phyloP scores from a whole-genome alignment of 2,797 vertebrate species.

The Perodicticus potto region DNA sequence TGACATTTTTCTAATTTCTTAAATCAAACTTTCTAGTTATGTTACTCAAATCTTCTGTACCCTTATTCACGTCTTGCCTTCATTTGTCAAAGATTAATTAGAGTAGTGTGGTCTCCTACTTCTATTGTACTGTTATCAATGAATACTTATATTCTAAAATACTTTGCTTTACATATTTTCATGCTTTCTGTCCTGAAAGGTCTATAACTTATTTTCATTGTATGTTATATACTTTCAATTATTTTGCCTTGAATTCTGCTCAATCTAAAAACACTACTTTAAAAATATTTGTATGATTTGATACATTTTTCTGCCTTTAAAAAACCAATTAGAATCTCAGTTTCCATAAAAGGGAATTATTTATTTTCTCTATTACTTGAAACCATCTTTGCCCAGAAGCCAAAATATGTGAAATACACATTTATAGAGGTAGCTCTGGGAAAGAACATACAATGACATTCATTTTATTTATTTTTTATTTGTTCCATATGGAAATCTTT shows the following conservation, averaged over 20 bases:
- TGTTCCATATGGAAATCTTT: not conserved
- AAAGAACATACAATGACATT: not conserved
- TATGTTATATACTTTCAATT: not conserved
- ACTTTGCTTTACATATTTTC: not conserved
- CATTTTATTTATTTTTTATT: not conserved
- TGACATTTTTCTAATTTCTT: not conserved
- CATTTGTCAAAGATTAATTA: not conserved
- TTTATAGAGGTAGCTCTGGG: not conserved
- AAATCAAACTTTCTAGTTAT: not conserved
- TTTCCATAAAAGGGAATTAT: not conserved
- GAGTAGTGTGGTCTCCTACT: not conserved
- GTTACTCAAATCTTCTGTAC: not conserved
- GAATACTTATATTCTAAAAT: not conserved
- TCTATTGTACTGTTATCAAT: not conserved
- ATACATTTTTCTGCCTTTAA: not conserved
- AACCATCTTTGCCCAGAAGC: not conserved
- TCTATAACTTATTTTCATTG: not conserved
- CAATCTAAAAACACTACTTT: conserved; percentile 6
- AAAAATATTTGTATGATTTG: not conserved
- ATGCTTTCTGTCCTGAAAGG: not conserved
- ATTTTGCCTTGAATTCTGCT: not conserved
- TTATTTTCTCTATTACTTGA: not conserved
- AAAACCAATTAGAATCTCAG: not conserved
- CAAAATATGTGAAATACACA: conserved; percentile 20
- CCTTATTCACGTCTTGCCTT: not conserved